Conservation (phyloP, 2,797 vertebrate species). For the Echeneis naucrates region DNA sequence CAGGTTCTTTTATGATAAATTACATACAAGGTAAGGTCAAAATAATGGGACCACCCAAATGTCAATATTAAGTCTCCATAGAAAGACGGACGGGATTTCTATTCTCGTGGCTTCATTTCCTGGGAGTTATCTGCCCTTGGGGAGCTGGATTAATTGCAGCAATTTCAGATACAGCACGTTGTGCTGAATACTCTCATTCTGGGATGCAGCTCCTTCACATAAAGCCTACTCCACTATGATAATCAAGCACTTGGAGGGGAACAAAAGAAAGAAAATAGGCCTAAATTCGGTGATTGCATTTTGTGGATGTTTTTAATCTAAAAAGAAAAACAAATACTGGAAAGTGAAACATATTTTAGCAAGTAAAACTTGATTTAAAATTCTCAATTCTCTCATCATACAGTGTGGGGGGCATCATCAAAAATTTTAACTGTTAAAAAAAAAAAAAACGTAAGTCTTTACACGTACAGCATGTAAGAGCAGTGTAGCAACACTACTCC, state of each 20-base stretch:
- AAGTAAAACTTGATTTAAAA: no score
- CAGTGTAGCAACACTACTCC: no score
- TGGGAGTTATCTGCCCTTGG: constrained; percentile 47
- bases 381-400: no score
- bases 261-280: constrained; percentile 32
- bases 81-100: constrained; percentile 58
- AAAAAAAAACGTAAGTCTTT: no score
- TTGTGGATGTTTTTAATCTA: constrained; percentile 6
- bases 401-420: no score
- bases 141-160: constrained; percentile 67
- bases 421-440: background rate
- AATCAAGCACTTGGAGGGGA: constrained; percentile 45
- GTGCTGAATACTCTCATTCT: constrained; percentile 41
- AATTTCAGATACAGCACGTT: constrained; percentile 60
- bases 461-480: no score
- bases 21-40: constrained; percentile 61
- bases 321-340: background rate
- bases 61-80: constrained; percentile 54
- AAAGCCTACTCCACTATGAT: constrained; percentile 39
- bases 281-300: constrained; percentile 42
- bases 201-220: constrained; percentile 49
- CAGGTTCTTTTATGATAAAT: constrained; percentile 63
- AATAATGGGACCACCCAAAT: constrained; percentile 61
- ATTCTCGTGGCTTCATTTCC: constrained; percentile 60
- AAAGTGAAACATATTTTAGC: background rate